Conservation (phyloP, 64 coral and sea anemone genomes). For the Exaiptasia diaphana region DNA sequence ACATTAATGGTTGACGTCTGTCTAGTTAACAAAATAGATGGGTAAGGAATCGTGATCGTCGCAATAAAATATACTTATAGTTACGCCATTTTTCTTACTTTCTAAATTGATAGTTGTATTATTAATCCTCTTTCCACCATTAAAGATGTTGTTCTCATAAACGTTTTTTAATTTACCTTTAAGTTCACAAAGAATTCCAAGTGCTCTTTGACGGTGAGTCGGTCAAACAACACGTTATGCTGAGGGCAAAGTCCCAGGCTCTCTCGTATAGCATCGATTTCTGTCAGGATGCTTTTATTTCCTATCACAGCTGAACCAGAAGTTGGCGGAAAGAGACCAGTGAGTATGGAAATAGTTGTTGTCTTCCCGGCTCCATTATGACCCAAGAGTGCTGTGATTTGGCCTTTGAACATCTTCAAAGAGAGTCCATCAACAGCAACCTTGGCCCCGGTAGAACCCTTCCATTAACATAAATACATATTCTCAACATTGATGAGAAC, state of each 20-base stretch:
- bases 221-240: conserved; percentile 94
- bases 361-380: conserved; percentile 95
- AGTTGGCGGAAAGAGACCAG: conserved; percentile 76
- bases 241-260: conserved; percentile 93
- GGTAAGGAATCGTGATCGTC: too few species aligned
- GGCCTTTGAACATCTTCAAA: conserved; percentile 92
- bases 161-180: too few species aligned
- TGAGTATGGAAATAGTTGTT: conserved; percentile 92
- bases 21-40: too few species aligned
- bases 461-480: too few species aligned
- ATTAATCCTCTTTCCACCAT: too few species aligned
- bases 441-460: conserved; percentile 74
- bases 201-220: conserved; percentile 87
- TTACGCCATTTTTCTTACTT: too few species aligned
- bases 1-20: too few species aligned
- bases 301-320: conserved; percentile 75
- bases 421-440: conserved; percentile 83
- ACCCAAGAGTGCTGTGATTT: conserved; percentile 90
- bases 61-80: too few species aligned
- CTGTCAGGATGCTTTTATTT: conserved; percentile 76
- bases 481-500: too few species aligned
- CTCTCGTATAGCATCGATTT: conserved; percentile 79
- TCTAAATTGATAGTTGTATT: too few species aligned
- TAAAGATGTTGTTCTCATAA: too few species aligned
- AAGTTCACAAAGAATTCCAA: conserved; percentile 88